Evolutionary conservation across 2,113 vertebrate genomes (phyloP).

Genomic region (Tretioscincus oriximinensis): DNA sequence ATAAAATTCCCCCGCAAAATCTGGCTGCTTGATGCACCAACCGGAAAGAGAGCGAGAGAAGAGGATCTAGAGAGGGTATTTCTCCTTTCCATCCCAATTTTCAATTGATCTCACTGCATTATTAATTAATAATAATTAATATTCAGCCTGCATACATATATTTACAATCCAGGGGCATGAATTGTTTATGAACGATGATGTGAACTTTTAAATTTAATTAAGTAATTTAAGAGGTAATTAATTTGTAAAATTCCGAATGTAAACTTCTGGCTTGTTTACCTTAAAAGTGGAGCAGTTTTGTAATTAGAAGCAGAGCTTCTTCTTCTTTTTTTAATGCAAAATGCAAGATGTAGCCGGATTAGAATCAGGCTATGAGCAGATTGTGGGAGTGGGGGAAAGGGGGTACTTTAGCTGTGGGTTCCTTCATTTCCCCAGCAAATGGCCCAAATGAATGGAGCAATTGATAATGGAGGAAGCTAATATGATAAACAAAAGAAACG

Average conservation of each 20-base stretch:
- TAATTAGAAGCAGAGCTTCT: conserved; percentile 59
- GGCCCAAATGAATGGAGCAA: conserved; percentile 42
- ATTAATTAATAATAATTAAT: conserved; percentile 97
- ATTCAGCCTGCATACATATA: conserved; percentile 86
- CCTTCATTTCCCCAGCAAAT: conserved; percentile 42
- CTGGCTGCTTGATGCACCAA: conserved; percentile 62
- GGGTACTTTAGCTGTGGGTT: conserved; percentile 22
- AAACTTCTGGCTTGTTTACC: conserved; percentile 64
- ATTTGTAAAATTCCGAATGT: conserved; percentile 80
- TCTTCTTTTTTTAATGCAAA: conserved; percentile 62
- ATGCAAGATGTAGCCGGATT: conserved; percentile 51
- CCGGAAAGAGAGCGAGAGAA: conserved; percentile 48
- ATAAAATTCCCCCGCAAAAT: conserved; percentile 54
- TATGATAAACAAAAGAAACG: conserved; percentile 28
- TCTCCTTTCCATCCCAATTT: conserved; percentile 60
- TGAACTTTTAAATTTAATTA: conserved; percentile 93
- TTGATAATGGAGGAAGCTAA: conserved; percentile 36
- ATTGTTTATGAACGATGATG: conserved; percentile 90
- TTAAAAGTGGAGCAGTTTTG: conserved; percentile 49
- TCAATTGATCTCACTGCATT: conserved; percentile 87
- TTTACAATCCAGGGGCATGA: conserved; percentile 89
- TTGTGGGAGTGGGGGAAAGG: conserved; percentile 16
- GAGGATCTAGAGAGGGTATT: conserved; percentile 72
- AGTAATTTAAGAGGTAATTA: conserved; percentile 91
- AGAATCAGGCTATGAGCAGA: conserved; percentile 32